Evolutionary conservation across 1,140 invertebrate genomes (phyloP).

Genomic region (Tetramorium parvispinum): DNA sequence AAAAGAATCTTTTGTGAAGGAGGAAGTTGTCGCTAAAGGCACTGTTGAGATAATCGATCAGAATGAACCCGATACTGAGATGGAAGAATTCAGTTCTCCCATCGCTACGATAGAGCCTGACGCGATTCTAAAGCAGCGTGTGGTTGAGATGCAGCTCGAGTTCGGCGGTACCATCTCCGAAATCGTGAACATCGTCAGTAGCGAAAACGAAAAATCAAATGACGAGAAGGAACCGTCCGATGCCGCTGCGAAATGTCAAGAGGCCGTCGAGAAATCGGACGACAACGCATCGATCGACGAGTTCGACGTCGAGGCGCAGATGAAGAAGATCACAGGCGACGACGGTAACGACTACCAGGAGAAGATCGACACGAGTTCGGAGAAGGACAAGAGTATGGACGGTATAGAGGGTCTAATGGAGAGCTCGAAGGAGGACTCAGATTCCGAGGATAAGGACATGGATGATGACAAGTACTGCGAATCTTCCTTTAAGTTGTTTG

Average conservation of each 20-base stretch:
- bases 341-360: conserved; percentile 83
- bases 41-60: conserved; percentile 82
- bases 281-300: conserved; percentile 81
- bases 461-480: conserved; percentile 75
- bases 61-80: conserved; percentile 77
- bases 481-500: conserved; percentile 73
- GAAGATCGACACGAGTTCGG: conserved; percentile 77
- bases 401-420: conserved; percentile 84
- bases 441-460: conserved; percentile 79
- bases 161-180: conserved; percentile 78
- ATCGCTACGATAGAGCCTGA: conserved; percentile 82
- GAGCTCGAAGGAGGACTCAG: conserved; percentile 84
- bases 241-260: not conserved
- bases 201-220: conserved; percentile 66
- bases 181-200: conserved; percentile 57
- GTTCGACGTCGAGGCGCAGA: conserved; percentile 84
- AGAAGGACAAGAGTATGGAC: conserved; percentile 82
- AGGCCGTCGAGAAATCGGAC: conserved; percentile 68
- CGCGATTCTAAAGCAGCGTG: conserved; percentile 81
- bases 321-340: conserved; percentile 83
- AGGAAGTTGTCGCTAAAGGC: conserved; percentile 69
- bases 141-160: conserved; percentile 84
- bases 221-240: conserved; percentile 46
- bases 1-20: conserved; percentile 39
- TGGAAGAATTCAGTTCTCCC: conserved; percentile 81